These are phyloP conservation scores for Andrena bucephala DNA, from an alignment of 2,888 invertebrate genomes.

Conservation along the genomic window DNA sequence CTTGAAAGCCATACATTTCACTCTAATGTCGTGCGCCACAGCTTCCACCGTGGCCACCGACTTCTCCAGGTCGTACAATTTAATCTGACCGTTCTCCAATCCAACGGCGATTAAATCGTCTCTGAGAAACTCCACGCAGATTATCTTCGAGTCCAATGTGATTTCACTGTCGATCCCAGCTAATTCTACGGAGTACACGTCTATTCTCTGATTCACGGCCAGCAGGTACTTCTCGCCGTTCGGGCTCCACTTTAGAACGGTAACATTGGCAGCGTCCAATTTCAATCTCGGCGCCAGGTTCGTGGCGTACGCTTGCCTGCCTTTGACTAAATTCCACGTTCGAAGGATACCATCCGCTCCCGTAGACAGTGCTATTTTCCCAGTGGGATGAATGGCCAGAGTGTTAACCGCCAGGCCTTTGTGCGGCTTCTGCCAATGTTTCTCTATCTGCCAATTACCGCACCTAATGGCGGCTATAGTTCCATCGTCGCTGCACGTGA, in stretches of 20 bases:
- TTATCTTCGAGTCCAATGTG: constrained; percentile 89
- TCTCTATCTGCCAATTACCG: constrained; percentile 95
- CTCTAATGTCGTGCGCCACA: constrained; percentile 88
- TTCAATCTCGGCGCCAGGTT: constrained; percentile 88
- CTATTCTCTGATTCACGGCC: constrained; percentile 90
- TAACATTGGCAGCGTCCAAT: constrained; percentile 78
- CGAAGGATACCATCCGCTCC: constrained; percentile 93
- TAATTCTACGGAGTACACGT: constrained; percentile 92
- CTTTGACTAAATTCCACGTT: constrained; percentile 98
- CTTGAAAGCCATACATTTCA: constrained; percentile 88
- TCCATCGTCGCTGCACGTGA: constrained; percentile 95
- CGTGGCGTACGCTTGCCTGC: constrained; percentile 95
- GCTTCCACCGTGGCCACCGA: constrained; percentile 80
- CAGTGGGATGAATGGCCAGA: constrained; percentile 94
- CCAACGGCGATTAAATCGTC: constrained; percentile 89
- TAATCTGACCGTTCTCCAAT: constrained; percentile 90
- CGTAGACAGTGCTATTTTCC: constrained; percentile 94
- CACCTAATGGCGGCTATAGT: constrained; percentile 92
- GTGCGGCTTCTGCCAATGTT: constrained; percentile 93
- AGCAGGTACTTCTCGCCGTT: constrained; percentile 92
- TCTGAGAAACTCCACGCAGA: constrained; percentile 89
- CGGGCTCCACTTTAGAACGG: constrained; percentile 89
- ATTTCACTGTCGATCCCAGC: constrained; percentile 90
- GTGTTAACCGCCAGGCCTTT: constrained; percentile 91
- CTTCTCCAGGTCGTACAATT: constrained; percentile 87